Conservation (phyloP, 2,888 invertebrate genomes). For the Dryocosmus kuriphilus region DNA sequence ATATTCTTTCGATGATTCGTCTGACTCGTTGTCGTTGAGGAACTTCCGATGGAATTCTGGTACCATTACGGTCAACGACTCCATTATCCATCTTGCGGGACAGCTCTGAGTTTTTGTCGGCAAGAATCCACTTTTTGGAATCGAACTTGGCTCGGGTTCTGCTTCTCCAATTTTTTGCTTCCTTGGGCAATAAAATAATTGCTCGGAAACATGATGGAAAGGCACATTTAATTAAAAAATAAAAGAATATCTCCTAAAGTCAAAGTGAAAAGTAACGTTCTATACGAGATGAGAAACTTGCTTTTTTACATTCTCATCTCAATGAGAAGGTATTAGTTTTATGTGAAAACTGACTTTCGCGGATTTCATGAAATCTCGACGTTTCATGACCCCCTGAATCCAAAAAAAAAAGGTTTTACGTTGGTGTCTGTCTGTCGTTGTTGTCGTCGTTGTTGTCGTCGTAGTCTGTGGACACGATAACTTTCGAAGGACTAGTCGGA, state of each 20-base stretch:
- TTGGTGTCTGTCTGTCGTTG: too few species aligned
- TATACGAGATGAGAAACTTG: too few species aligned
- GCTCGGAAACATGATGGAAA: conserved; percentile 32
- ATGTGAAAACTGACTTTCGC: too few species aligned
- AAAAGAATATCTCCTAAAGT: conserved; percentile 10
- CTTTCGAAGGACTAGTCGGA: too few species aligned
- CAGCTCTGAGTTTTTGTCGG: conserved; percentile 33
- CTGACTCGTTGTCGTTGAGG: conserved; percentile 32
- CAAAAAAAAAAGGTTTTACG: too few species aligned
- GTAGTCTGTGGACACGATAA: too few species aligned
- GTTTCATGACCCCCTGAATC: too few species aligned
- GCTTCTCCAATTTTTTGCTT: conserved; percentile 39
- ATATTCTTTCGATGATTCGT: conserved; percentile 40
- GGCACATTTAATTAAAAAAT: conserved; percentile 21
- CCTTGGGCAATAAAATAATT: conserved; percentile 37
- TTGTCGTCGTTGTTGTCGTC: too few species aligned
- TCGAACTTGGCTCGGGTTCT: conserved; percentile 39
- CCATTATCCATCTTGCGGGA: conserved; percentile 37
- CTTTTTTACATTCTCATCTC: too few species aligned
- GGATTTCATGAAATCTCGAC: too few species aligned
- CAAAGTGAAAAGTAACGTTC: background rate
- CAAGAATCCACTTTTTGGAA: conserved; percentile 40
- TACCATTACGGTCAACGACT: conserved; percentile 41
- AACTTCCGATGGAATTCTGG: conserved; percentile 41
- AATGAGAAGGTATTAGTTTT: too few species aligned